Base-by-base conservation (phyloP, 2,113 vertebrate species). In the Cololabis saira region DNA sequence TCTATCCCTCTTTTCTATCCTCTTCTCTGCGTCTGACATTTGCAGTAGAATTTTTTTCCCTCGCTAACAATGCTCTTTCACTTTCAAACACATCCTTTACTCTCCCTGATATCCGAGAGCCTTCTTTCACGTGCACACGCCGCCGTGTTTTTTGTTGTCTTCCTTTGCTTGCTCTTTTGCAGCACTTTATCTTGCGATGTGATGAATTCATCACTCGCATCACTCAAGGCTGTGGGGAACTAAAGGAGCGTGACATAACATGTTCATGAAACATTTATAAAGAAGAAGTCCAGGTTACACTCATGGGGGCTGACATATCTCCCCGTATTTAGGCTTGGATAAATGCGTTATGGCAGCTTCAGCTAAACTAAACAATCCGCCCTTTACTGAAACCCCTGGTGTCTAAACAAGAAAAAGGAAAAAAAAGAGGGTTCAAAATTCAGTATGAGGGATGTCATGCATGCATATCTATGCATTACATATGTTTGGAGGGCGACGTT, bases 221-320 rank as follows among this genome's bases (percentile, higher is more conserved):
- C 71, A 73, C 62, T 73, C 52, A 65, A 76, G 52, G 67, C 83
- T 67, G 43, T 30, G 27, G 74, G 53, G 67, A 82, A 69, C 56
- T 65, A 51, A 41, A 58, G 47, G 48, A 73, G 74, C 67, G 58
- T 84, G 85, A 90, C 85, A 86, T 82, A 87, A 87, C 85, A 67
- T 56, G 74, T 55, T 78, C 76, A 82, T 89, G 72, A 84, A 89
- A 83, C 65, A 88, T 88, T 83, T 61, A 88, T 80, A 33, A 40
- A 68, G 41, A 54, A 73, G 76, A 76, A 62, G 72, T 73, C 69
- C 66, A 55, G 71, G 76, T 68, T 77, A 68, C 64, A 59, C 67
- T 86, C 61, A 40, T 49, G 68, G 61, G 61, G 68, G 49, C 73
- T 83, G 82, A 82, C 76, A 80, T 75, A 67, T 73, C 70, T 61